Evolutionary conservation across 2,113 vertebrate genomes (phyloP).

Genomic region (Clarias magur): DNA sequence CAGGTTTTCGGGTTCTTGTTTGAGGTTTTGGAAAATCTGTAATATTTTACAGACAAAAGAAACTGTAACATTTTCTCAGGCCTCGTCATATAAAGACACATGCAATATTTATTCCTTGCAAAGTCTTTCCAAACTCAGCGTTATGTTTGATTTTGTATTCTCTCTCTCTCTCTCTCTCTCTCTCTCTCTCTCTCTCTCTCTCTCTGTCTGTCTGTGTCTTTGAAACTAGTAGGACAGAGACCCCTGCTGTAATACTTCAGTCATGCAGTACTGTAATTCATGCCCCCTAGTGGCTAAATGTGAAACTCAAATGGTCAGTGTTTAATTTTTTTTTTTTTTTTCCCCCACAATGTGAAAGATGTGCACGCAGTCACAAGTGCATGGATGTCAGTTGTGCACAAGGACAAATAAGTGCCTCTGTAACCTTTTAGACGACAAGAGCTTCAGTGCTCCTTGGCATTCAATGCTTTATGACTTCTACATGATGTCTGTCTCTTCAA

Average conservation of each 20-base stretch:
- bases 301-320: not conserved
- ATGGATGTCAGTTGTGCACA: not conserved
- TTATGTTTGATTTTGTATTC: not conserved
- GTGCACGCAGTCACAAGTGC: not conserved
- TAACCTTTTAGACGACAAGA: not conserved
- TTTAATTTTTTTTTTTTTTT: not conserved
- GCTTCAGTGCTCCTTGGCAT: not conserved
- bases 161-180: not conserved
- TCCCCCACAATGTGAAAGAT: not conserved
- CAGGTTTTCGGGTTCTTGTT: too few relatives aligned
- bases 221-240: not conserved
- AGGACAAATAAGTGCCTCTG: not conserved
- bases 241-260: not conserved
- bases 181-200: not conserved
- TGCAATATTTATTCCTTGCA: not conserved
- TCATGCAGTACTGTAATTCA: not conserved
- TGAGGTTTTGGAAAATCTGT: not conserved
- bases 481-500: not conserved
- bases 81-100: not conserved
- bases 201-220: not conserved
- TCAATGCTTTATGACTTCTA: not conserved
- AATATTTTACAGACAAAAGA: not conserved
- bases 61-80: not conserved
- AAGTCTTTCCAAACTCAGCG: not conserved
- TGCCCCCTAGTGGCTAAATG: not conserved